Base-by-base conservation (phyloP, 2,113 vertebrate species). In the Laterallus jamaicensis region DNA sequence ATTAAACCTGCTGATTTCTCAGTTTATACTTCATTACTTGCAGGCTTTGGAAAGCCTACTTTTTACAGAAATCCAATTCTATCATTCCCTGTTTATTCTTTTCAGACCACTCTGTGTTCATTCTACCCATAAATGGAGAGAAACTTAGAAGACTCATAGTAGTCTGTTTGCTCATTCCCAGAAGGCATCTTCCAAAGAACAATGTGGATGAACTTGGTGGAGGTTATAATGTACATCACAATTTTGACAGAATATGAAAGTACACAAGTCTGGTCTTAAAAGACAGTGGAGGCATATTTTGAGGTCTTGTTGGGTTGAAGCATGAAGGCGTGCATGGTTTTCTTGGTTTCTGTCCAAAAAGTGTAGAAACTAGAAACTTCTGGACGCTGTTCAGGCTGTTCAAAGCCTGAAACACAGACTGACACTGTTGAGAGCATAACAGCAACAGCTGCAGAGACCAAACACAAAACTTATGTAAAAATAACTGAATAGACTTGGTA, bases 321-420 rank as follows among this genome's bases (percentile, higher is more conserved):
- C 28, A 25, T 49, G 29, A 42, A 6, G 52, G 26, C 0, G 1
- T 4, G 0, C 2, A 2, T 35, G 14, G 4, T 66, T 58, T 18
- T 19, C 6, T 59, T 63, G 42, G 9, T 56, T 75, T 80, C 40
- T 75, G 31, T 24, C 31, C 62, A n/a, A 70, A 58, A 50, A 74
- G 5, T 55, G 39, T 26, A 52, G 22, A 15, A 8, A 66, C 54
- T 11, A 77, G 24, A 68, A 63, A 24, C 7, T 81, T 71, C 31
- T 73, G 25, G 14, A 62, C 22, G 31, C 13, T 12, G 11, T 21
- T 71, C 21, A 7, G 29, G 7, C 29, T 81, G 24, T 37, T 58
- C 44, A 70, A 29, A 70, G 56, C 6, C 82, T 78, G 40, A 93
- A 66, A 40, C 6, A 35, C 15, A 50, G 21, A 55, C n/a, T 37